These are phyloP conservation scores for Rambutsinella grinnellia DNA, from an alignment of 2,888 invertebrate genomes.

Conservation along the genomic window DNA sequence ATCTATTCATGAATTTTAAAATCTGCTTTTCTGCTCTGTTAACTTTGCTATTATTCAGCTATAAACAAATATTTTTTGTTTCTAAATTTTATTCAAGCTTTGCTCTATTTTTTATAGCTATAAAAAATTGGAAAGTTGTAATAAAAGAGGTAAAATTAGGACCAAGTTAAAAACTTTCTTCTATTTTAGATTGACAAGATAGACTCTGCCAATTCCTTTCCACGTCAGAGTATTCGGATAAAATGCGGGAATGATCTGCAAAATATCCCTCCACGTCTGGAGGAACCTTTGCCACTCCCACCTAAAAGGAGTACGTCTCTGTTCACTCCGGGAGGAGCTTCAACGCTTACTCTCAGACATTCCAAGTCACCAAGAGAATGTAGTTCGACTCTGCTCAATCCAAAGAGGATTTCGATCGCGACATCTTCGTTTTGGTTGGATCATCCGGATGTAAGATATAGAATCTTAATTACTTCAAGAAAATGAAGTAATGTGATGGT, in stretches of 20 bases:
- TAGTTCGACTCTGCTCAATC: slow-evolving; percentile 59
- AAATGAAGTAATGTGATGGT: background rate
- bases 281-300: slow-evolving; percentile 51
- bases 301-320: slow-evolving; percentile 59
- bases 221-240: slow-evolving; percentile 25
- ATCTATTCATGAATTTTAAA: background rate
- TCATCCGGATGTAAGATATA: slow-evolving; percentile 65
- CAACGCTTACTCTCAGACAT: slow-evolving; percentile 44
- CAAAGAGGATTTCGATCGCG: slow-evolving; percentile 65
- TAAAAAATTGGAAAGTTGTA: no score
- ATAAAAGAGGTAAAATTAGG: no score
- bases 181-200: slow-evolving; percentile 37
- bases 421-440: slow-evolving; percentile 65
- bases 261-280: slow-evolving; percentile 21
- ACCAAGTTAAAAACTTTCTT: no score
- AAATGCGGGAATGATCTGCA: slow-evolving; percentile 31
- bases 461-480: slow-evolving; percentile 2
- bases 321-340: slow-evolving; percentile 38
- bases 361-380: slow-evolving; percentile 34
- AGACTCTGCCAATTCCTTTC: slow-evolving; percentile 33
- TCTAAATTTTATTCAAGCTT: background rate
- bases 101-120: slow-evolving; percentile 2
- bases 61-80: no score
- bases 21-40: background rate
- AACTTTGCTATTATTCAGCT: background rate